phyloP scores from a whole-genome alignment of 1,140 invertebrate genomes.

The Ooceraea biroi region DNA sequence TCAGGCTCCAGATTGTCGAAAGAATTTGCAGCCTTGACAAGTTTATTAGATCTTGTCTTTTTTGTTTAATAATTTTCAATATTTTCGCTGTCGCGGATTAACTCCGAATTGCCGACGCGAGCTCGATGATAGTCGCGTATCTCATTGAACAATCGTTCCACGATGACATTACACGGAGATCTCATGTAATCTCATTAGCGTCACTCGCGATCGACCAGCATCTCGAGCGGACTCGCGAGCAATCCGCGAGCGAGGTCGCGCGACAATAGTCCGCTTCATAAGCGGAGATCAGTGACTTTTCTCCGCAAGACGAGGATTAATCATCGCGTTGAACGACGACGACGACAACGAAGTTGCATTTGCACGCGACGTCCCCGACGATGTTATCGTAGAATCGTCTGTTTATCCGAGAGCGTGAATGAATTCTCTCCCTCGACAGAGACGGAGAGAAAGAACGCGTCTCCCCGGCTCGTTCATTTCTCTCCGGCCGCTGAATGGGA shows the following conservation, averaged over 20 bases:
- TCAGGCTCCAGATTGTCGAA: too few relatives aligned
- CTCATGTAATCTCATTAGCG: constrained; percentile 18
- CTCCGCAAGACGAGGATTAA: constrained; percentile 11
- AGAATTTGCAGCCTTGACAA: too few relatives aligned
- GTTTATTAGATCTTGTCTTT: too few relatives aligned
- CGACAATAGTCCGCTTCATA: neutral
- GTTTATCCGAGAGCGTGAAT: constrained; percentile 37
- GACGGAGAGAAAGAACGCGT: neutral
- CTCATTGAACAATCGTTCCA: too few relatives aligned
- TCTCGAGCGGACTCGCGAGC: constrained; percentile 6
- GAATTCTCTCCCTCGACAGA: constrained; percentile 23
- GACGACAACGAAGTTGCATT: neutral
- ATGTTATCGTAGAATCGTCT: constrained; percentile 6
- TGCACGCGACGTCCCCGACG: constrained; percentile 16
- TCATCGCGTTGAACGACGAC: neutral
- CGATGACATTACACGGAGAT: too few relatives aligned
- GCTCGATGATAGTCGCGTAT: too few relatives aligned
- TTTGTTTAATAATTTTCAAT: too few relatives aligned
- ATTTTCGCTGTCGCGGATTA: too few relatives aligned
- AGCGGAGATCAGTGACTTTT: neutral
- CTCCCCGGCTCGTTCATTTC: constrained; percentile 69
- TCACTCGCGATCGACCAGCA: neutral
- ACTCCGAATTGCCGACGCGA: too few relatives aligned
- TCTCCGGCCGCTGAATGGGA: neutral
- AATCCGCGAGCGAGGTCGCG: constrained; percentile 4